A percentile compares a stretch with the other conserved stretches of the same genome.
Conservation (phyloP, 1,140 invertebrate species). For the Acyrthosiphon pisum region DNA sequence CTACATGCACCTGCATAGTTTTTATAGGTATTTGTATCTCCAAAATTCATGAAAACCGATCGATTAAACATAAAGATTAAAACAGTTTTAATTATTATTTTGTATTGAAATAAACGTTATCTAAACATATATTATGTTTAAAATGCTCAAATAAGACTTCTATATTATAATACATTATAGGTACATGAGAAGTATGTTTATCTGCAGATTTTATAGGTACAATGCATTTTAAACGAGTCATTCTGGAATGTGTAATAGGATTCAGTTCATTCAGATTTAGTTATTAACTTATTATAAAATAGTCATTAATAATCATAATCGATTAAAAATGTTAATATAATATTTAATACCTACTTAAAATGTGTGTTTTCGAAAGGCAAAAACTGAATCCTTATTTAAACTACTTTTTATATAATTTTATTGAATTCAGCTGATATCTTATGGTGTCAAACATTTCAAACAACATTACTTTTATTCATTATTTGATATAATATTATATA, state of each 20-base stretch:
- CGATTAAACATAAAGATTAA: not conserved
- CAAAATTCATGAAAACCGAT: not conserved
- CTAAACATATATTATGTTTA: not conserved
- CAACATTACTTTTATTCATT: not conserved
- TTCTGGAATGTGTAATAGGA: not conserved
- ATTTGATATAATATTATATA: not conserved
- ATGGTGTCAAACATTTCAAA: not conserved
- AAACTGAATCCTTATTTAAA: not conserved
- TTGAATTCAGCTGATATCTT: not conserved
- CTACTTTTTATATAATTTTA: not conserved
- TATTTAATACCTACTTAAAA: not conserved
- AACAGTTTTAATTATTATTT: not conserved
- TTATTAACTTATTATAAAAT: too few species aligned
- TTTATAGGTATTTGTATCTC: not conserved
- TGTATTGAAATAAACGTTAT: not conserved
- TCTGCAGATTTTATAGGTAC: not conserved
- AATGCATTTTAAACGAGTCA: not conserved
- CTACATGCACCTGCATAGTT: not conserved
- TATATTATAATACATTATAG: not conserved
- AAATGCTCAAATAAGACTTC: not conserved
- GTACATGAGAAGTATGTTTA: not conserved
- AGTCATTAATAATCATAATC: not conserved
- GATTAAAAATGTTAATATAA: not conserved
- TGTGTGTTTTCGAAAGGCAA: not conserved
- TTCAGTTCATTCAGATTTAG: not conserved